Conservation (phyloP, 1,140 invertebrate species). For the Drosophila burlai region DNA sequence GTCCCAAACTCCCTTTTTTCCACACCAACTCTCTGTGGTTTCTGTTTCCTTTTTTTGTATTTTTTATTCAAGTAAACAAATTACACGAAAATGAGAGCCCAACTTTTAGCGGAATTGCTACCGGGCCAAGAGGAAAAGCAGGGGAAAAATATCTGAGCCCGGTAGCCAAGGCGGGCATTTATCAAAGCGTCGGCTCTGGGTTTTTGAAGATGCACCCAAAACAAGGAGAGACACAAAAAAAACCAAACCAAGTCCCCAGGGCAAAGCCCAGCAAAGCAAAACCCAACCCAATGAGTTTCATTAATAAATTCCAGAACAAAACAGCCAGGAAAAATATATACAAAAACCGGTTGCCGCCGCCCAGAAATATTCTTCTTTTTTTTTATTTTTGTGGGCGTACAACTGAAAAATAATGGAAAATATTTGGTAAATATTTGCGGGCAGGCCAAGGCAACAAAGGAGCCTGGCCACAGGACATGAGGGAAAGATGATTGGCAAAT, state of each 20-base stretch:
- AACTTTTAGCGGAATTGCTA: constrained; percentile 82
- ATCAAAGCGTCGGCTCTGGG: constrained; percentile 68
- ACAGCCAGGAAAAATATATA: constrained; percentile 18
- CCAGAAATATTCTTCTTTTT: constrained; percentile 17
- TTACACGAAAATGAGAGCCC: constrained; percentile 38
- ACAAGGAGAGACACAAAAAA: background rate
- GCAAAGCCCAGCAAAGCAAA: constrained; percentile 39
- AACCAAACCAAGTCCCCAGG: constrained; percentile 29
- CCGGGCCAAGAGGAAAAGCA: constrained; percentile 38
- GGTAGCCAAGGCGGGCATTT: constrained; percentile 69
- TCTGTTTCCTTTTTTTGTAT: background rate
- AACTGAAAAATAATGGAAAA: constrained; percentile 67
- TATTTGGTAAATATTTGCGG: constrained; percentile 79
- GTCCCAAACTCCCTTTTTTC: constrained; percentile 35
- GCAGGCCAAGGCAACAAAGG: constrained; percentile 16
- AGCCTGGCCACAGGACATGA: constrained; percentile 39
- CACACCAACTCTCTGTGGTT: constrained; percentile 26
- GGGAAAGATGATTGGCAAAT: constrained; percentile 57
- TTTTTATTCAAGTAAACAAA: constrained; percentile 60
- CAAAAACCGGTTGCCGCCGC: constrained; percentile 34
- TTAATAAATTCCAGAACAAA: constrained; percentile 65
- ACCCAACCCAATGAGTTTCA: constrained; percentile 58
- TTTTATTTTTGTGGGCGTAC: constrained; percentile 51
- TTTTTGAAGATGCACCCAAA: constrained; percentile 63
- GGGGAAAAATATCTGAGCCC: constrained; percentile 23